Evolutionary conservation across 1,140 invertebrate genomes (phyloP), one percentile per base, ranked within the genome.

Genomic region (Lasaia peninsularis): DNA sequence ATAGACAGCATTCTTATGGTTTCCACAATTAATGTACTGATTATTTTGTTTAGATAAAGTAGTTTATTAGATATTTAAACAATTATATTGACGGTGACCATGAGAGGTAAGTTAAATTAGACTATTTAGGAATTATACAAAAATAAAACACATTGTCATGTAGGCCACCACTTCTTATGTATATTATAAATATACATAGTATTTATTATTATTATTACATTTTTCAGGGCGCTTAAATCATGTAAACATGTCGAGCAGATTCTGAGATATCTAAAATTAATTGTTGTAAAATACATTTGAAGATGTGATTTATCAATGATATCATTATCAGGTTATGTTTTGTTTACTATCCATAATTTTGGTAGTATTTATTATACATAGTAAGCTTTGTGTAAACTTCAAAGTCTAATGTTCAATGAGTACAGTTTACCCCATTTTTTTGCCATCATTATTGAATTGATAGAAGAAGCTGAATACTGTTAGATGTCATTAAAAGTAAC

Each of bases 221-320:
- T 0, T 44, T 44, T 18, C 16, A 18, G 40, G 40, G 2, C 16
- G 18, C 18, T 20, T 44, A 11, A 18, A 44, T 11, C 16, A 44
- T 44, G 40, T 44, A 44, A 44, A 44, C 40, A 44, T 18, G 18
- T 20, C 40, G 18, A 18, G 18, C 40, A 18, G 16, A 44, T 20
- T 44, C 18, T 44, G 40, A 16, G 18, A 20, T 18, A 10, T 11
- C 18, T 44, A 16, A 16, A 18, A 44, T 44, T 44, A n/a, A 20
- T 44, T 44, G 9, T 44, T 18, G 16, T 11, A 44, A 44, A 44
- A 11, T 18, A 18, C 16, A 10, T 44, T 44, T 44, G 40, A 44
- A 44, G 40, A 44, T 44, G 40, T 44, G 18, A 44, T 20, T 20
- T 44, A 44, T 11, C 40, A 44, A 44, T 44, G 40, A 44, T 44